Base-by-base conservation (phyloP, 2,797 vertebrate species). In the Amblyopsis hoosieri region DNA sequence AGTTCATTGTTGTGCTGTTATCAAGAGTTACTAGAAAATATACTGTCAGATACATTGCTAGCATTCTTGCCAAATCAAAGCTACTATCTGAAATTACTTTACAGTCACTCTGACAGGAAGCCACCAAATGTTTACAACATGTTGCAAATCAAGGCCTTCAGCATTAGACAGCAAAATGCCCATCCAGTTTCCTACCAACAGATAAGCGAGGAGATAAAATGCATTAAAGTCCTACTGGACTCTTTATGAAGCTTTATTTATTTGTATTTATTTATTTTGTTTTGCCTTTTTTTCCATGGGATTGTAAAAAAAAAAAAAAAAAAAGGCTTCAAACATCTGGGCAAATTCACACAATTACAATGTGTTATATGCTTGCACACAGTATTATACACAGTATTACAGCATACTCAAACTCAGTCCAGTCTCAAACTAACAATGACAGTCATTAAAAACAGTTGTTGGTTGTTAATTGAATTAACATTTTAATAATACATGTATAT, bases 181-280 rank as follows among this genome's bases (percentile, higher is more conserved):
- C 15, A 45, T 74, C 65, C 71, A 67, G 60, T 83, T 80, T 74
- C 50, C 3, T 52, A 71, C 4, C 13, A 12, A 33, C 19, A 84
- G 63, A 77, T 74, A 60, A 74, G 64, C 42, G 56, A 62, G 19
- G 58, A 75, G 75, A 78, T 80, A 72, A 72, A 3, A 9, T 45
- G 42, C 74, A 83, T 84, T 86, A 72, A 85, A 75, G 71, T 81
- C 46, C 67, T 6, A 45, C 5, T 2, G 42, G 17, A 53, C 12
- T 59, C 76, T 78, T 70, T n/a, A 71, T 67, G 37, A 11, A 37
- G 45, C 66, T 66, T 70, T 31, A 53, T 47, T 17, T 23, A 12
- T 33, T 72, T 23, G 1, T 23, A 23, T 23, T 23, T 23, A 23
- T 23, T 3, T 23, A 23, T 23, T 23, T 23, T 23, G 23, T 23